Base-by-base conservation (phyloP, 2,888 invertebrate species). In the Tetranychus piercei region DNA sequence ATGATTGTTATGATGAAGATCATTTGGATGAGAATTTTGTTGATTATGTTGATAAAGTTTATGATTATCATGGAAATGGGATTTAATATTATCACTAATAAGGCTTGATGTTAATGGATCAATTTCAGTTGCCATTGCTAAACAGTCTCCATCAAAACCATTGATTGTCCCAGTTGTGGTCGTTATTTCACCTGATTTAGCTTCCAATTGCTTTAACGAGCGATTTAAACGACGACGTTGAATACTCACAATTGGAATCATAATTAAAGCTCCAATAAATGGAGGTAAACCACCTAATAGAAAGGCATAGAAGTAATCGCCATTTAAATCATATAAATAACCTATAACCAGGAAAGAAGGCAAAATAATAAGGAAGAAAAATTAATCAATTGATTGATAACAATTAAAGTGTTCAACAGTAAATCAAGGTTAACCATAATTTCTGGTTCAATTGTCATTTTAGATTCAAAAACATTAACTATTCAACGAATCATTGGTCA, bases 241-340 rank as follows among this genome's bases (percentile, higher is more conserved):
- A 4, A 87, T 85, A 77, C 84, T 87, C 72, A 86, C 85, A 73
- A 89, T 87, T 15, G 87, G 80, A 80, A 87, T 88, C 85, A 90
- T 86, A 1, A 89, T 83, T 7, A 88, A 81, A 5, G 91, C 89
- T 6, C 92, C 93, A 1, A 92, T 80, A 44, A 92, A 85, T 0
- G 94, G 92, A 11, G 93, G 92, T 74, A 90, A 85, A 1, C 94
- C 94, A 22, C 93, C 91, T 77, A 91, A 82, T 76, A 91, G 84
- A 79, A 94, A 89, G 0, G 93, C 89, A 75, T 90, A 80, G 2
- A 86, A 87, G 81, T 92, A 94, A 7, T 88, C 87, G 7, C 82
- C 81, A 74, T 82, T 79, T 9, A 80, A 77, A 77, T 85, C 85
- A 79, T 83, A 85, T 75, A 85, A 79, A 74, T 81, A 78, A 70